Base-by-base conservation (phyloP, 2,888 invertebrate species). In the Lysandra bellargus region DNA sequence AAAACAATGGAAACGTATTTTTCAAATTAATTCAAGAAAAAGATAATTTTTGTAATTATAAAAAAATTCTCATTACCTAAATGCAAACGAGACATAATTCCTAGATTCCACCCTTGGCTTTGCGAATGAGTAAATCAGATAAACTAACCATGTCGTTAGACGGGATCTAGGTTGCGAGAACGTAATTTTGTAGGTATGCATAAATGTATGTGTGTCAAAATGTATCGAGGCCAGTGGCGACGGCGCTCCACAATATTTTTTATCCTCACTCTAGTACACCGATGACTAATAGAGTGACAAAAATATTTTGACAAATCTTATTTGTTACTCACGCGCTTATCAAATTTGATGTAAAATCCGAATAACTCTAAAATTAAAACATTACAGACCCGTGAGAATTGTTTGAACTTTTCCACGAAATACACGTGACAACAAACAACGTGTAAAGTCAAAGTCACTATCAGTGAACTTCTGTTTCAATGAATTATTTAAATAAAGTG, bases 131-230 rank as follows among this genome's bases (percentile, higher is more conserved):
- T 44, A 37, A 85, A 84, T 86, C 85, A 89, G 91, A 92, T 92
- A 91, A 88, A 86, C 84, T 88, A 91, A 92, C 91, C 89, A 90
- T 92, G 91, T 91, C 88, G 88, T 86, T 84, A 81, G 83, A 84
- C 87, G 87, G 86, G 90, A 92, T 91, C 89, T 92, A 90, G 93
- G 92, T 93, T 92, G 92, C 83, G 87, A 90, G 92, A 83, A 86
- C 92, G 85, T 89, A 87, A 88, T 88, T 89, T 88, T 86, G 88
- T 88, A 86, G 89, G 86, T 87, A 86, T 87, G 86, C 86, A 85
- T 86, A 86, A 87, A 87, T 88, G 86, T 86, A 87, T 86, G 81
- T 86, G 83, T 90, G 90, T 89, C 89, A 88, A 86, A 89, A 88
- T 86, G 84, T 85, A 91, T 89, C 87, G 87, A 87, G 89, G 89